A percentile compares a stretch with the other conserved stretches of the same genome.
These are phyloP conservation scores for Syncerus caffer DNA, from an alignment of 2,797 vertebrate species.

Conservation along the genomic window DNA sequence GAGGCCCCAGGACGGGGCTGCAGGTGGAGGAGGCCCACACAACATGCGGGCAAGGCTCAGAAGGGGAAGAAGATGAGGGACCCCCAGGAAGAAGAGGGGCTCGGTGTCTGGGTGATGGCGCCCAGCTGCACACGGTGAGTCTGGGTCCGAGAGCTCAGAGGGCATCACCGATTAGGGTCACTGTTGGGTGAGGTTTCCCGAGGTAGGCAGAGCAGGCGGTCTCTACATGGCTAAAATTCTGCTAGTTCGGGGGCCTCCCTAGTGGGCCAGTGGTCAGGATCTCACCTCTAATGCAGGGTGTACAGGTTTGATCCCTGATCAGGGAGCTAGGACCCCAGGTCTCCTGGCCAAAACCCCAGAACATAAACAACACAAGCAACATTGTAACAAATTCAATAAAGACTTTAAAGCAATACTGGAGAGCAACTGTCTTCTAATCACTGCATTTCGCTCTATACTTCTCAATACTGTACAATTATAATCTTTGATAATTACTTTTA, in stretches of 20 bases:
- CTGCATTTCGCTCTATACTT: neutral
- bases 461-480: neutral
- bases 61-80: neutral
- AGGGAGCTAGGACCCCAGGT: neutral
- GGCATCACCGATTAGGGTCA: neutral
- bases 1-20: neutral
- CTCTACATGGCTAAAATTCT: neutral
- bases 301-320: neutral
- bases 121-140: neutral
- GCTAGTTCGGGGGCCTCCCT: neutral
- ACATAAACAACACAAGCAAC: neutral
- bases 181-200: neutral
- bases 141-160: neutral
- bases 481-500: neutral
- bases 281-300: neutral
- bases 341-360: neutral
- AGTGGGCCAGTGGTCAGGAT: neutral
- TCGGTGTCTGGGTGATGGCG: rapidly evolving
- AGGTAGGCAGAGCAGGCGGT: neutral
- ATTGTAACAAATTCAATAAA: neutral
- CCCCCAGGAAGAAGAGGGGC: neutral
- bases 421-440: neutral
- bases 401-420: neutral
- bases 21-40: no score
- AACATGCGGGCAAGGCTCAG: neutral